Conservation (phyloP, 2,797 vertebrate species). For the Artibeus jamaicensis region DNA sequence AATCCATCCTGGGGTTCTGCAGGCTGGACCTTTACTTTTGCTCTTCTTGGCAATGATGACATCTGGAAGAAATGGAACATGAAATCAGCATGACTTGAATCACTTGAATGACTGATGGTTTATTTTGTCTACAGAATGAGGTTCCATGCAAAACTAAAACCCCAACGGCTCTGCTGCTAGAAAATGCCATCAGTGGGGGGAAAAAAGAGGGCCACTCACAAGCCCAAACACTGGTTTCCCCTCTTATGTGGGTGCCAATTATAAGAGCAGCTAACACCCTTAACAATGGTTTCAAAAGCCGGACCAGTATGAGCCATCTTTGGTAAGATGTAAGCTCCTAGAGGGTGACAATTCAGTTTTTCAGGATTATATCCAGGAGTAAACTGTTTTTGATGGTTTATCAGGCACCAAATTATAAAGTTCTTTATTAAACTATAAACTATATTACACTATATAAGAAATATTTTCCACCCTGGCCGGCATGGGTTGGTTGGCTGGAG, state of each 20-base stretch:
- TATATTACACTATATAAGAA: neutral
- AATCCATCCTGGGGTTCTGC: slow-evolving; percentile 75
- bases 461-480: neutral
- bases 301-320: neutral
- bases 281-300: neutral
- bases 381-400: neutral
- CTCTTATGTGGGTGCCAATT: neutral
- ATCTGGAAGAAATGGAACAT: slow-evolving; percentile 80
- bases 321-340: slow-evolving; percentile 19
- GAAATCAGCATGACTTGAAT: neutral
- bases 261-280: neutral
- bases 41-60: slow-evolving; percentile 80
- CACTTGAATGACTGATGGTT: neutral
- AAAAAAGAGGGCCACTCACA: neutral
- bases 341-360: neutral
- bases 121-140: slow-evolving; percentile 15
- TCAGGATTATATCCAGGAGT: neutral
- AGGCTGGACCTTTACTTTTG: slow-evolving; percentile 74
- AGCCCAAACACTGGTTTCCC: neutral
- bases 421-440: neutral
- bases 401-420: slow-evolving; percentile 41
- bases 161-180: neutral
- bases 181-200: neutral
- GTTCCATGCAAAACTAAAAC: slow-evolving; percentile 23
- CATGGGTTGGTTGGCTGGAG: neutral